phyloP scores from a whole-genome alignment of 2,113 vertebrate species.

The Nymphicus hollandicus region DNA sequence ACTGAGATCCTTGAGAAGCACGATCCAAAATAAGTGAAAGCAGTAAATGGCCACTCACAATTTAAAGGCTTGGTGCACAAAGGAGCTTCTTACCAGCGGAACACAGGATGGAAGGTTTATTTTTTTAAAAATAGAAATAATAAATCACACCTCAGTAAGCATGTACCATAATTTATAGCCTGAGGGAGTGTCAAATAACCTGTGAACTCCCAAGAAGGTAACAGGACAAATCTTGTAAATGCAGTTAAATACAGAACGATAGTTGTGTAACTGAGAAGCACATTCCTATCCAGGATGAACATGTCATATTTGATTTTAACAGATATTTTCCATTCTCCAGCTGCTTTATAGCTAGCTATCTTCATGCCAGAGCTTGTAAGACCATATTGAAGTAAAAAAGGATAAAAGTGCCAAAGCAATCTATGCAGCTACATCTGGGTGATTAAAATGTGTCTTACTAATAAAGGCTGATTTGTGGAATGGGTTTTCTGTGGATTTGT shows the following conservation, averaged over 20 bases:
- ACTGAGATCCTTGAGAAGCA: not conserved
- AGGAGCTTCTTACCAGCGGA: constrained; percentile 51
- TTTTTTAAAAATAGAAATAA: not conserved
- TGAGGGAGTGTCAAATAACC: constrained; percentile 6
- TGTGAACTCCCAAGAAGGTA: constrained; percentile 31
- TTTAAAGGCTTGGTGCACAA: constrained; percentile 74
- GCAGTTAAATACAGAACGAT: not conserved
- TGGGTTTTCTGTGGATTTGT: not conserved
- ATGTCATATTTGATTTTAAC: constrained; percentile 51
- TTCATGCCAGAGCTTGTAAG: not conserved
- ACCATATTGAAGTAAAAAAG: not conserved
- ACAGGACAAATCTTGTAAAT: constrained; percentile 62
- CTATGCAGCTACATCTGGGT: not conserved
- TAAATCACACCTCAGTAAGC: constrained; percentile 32
- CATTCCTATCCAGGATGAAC: constrained; percentile 44
- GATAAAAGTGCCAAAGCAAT: not conserved
- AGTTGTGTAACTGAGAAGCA: constrained; percentile 42
- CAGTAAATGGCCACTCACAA: constrained; percentile 39
- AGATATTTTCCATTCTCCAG: constrained; percentile 37
- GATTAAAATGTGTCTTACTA: not conserved
- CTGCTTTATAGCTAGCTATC: not conserved
- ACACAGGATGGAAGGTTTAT: not conserved
- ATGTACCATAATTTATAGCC: constrained; percentile 50
- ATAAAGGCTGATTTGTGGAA: not conserved
- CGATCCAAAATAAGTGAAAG: not conserved